Percentiles rank a stretch among this genome's conserved stretches.
phyloP scores from a whole-genome alignment of 2,797 vertebrate genomes.

The Artibeus lituratus region DNA sequence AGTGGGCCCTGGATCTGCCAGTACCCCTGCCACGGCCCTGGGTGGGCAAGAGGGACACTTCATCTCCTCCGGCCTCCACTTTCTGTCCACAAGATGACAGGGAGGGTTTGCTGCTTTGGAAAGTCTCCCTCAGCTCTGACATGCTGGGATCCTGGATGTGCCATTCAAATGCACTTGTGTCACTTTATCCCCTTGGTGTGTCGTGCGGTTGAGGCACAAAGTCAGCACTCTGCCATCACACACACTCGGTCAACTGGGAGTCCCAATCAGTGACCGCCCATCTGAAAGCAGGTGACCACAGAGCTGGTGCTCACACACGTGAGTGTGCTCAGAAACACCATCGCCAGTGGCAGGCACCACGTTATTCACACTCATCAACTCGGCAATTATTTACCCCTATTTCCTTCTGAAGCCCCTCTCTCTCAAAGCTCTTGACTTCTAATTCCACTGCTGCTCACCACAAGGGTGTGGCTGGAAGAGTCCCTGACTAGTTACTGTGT shows the following conservation, averaged over 20 bases:
- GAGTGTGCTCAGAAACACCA: not conserved
- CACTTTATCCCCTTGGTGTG: not conserved
- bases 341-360: not conserved
- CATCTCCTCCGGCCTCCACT: not conserved
- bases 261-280: not conserved
- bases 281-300: not conserved
- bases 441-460: not conserved
- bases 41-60: not conserved
- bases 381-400: not conserved
- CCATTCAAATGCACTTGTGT: not conserved
- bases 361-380: not conserved
- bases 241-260: not conserved
- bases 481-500: rapidly evolving
- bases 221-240: not conserved
- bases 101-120: not conserved
- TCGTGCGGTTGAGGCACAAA: not conserved
- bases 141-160: not conserved
- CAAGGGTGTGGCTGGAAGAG: not conserved
- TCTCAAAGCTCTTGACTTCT: not conserved
- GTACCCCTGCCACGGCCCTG: not conserved
- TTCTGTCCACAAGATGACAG: not conserved
- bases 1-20: not conserved
- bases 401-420: not conserved
- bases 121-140: not conserved
- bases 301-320: not conserved